Evolutionary conservation across 2,113 vertebrate species (phyloP).

Genomic region (Xenopus laevis): DNA sequence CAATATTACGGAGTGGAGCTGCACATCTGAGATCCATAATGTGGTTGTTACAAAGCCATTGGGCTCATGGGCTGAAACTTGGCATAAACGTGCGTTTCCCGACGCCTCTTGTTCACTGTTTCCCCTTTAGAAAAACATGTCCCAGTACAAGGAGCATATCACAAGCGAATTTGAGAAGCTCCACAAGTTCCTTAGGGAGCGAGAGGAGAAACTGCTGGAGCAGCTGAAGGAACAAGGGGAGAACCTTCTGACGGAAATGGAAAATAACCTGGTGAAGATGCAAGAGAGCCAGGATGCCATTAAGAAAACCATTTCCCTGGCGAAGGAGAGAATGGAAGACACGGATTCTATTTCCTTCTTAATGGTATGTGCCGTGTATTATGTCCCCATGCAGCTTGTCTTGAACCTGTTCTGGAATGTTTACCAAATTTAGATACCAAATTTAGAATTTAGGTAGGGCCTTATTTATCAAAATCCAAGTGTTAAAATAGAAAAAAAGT

Average conservation of each 20-base stretch:
- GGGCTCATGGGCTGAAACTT: neutral
- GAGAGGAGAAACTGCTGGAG: slow-evolving; percentile 27
- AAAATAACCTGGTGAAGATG: slow-evolving; percentile 29
- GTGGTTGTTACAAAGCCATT: neutral
- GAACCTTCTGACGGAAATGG: slow-evolving; percentile 18
- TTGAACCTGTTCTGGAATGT: too few relatives aligned
- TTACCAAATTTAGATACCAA: too few relatives aligned
- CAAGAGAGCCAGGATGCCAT: slow-evolving; percentile 29
- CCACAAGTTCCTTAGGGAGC: slow-evolving; percentile 22
- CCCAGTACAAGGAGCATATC: slow-evolving; percentile 7
- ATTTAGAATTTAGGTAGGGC: too few relatives aligned
- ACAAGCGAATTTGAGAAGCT: slow-evolving; percentile 20
- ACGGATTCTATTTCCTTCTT: slow-evolving; percentile 29
- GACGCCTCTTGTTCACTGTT: neutral
- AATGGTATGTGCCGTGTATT: slow-evolving; percentile 5
- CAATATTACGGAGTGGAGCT: too few relatives aligned
- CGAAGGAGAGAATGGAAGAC: slow-evolving; percentile 23
- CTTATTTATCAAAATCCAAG: too few relatives aligned
- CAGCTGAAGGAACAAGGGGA: slow-evolving; percentile 23
- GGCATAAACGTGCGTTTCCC: neutral
- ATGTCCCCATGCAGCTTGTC: too few relatives aligned
- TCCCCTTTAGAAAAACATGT: slow-evolving; percentile 11
- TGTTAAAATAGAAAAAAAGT: too few relatives aligned
- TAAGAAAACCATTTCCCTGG: slow-evolving; percentile 21
- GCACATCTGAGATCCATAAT: neutral